phyloP scores from a whole-genome alignment of 2,797 vertebrate genomes.

The Pyrocephalus nanus region DNA sequence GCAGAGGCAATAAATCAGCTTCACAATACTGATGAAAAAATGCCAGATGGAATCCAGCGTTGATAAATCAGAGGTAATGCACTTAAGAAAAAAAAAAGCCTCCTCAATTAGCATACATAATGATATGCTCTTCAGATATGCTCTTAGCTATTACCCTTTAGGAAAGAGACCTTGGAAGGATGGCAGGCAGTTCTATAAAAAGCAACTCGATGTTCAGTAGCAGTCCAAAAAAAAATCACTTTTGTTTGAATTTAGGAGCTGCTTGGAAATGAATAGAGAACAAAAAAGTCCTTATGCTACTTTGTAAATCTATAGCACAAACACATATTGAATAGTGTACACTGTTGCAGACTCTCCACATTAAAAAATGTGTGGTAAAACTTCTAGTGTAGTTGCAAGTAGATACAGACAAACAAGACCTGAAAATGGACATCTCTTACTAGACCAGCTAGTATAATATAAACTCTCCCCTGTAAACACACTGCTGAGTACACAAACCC shows the following conservation, averaged over 20 bases:
- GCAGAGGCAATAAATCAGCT: constrained; percentile 22
- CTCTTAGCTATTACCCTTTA: background rate
- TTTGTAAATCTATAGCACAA: background rate
- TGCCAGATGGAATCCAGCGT: background rate
- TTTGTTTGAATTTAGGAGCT: background rate
- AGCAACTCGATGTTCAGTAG: background rate
- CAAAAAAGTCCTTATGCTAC: background rate
- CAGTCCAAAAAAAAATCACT: background rate
- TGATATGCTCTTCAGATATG: background rate
- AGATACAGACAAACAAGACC: background rate
- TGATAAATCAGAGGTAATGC: constrained; percentile 17
- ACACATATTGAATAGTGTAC: background rate
- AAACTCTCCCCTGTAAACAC: background rate
- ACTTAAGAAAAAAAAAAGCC: background rate
- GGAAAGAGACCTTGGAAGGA: background rate
- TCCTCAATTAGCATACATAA: background rate
- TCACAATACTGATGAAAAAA: background rate
- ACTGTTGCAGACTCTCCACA: background rate
- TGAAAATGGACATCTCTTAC: background rate
- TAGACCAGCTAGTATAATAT: background rate
- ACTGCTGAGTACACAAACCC: background rate
- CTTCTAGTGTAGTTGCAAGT: background rate
- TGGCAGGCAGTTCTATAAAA: background rate
- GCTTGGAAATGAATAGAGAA: background rate
- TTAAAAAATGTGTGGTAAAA: background rate